Evolutionary conservation across 64 coral and sea anemone species (phyloP).

Genomic region (Acropora tenuis): DNA sequence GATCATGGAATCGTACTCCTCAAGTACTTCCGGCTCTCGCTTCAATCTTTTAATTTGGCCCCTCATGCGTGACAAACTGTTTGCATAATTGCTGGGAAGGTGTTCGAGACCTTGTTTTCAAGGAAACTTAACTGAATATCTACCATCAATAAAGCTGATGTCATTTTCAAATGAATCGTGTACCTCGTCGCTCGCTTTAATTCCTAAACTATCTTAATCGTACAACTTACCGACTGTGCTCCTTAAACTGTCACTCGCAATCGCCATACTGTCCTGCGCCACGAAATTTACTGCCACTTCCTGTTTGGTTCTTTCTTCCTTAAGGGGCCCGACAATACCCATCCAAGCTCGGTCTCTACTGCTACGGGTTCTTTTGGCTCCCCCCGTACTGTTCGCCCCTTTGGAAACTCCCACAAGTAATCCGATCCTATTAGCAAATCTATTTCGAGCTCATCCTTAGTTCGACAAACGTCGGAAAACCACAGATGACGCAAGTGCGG

Average conservation of each 20-base stretch:
- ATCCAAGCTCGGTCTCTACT: conserved; percentile 46
- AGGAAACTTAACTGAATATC: conserved; percentile 29
- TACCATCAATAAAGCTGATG: neutral
- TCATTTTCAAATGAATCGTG: neutral
- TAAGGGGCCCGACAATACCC: conserved; percentile 16
- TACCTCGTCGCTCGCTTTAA: neutral
- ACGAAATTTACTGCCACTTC: conserved; percentile 23
- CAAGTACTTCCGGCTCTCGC: conserved; percentile 8
- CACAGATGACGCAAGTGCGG: neutral
- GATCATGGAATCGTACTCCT: conserved; percentile 18
- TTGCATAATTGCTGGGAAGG: conserved; percentile 11
- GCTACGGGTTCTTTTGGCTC: conserved; percentile 31
- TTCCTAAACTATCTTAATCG: conserved; percentile 21
- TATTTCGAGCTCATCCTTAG: conserved; percentile 9
- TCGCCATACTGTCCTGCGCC: neutral
- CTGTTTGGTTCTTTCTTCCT: neutral
- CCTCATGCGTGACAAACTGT: neutral
- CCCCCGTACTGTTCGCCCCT: neutral
- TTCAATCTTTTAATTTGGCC: conserved; percentile 14
- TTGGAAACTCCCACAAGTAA: conserved; percentile 52
- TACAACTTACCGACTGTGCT: neutral
- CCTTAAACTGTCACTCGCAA: neutral
- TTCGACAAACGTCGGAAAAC: conserved; percentile 43
- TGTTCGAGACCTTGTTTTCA: conserved; percentile 6
- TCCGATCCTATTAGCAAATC: conserved; percentile 36